Base-by-base conservation (phyloP, 2,888 invertebrate genomes). In the Poecilus cupreus region DNA sequence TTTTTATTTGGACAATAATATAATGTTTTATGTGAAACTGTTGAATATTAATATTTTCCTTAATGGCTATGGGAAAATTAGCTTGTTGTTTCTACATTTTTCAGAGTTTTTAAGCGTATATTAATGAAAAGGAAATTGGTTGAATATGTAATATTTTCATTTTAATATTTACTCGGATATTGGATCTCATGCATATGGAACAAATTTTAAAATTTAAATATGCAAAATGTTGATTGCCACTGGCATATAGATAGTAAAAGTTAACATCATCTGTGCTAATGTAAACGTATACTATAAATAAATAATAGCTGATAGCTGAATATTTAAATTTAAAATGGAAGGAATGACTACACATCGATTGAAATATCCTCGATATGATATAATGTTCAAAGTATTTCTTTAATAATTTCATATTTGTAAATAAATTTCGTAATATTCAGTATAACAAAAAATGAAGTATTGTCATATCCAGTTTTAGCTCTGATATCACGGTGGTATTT, bases 231-330 rank as follows among this genome's bases (percentile, higher is more conserved):
- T 78, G 43, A 20, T 4, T 22, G 68, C 39, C 68, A 78, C 78
- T 78, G 78, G 37, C 39, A 18, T 68, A 64, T 49, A 26, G 64
- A 78, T 64, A 78, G 78, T 78, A 68, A 78, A 78, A 78, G 49
- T 77, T 60, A 64, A 43, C 64, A 60, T 68, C 68, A 68, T 68
- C 78, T 43, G 49, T 26, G 78, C 49, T 46, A 64, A 64, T 77
- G 39, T 77, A 78, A 78, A 68, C 78, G 49, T 49, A 60, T 13
- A 49, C 64, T 78, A 78, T 78, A 78, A 78, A 78, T 78, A 78
- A 13, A 68, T 46, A 37, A n/a, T 39, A 68, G 10, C 22, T 16
- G 24, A 72, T 13, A 16, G 10, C 24, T 26, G 72, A 22, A 46
- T 72, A 72, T 72, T 72, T 72, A 37, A 37, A 68, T 68, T 39